These are phyloP conservation scores for Urocitellus parryii DNA, from an alignment of 2,113 vertebrate genomes.

Conservation along the genomic window DNA sequence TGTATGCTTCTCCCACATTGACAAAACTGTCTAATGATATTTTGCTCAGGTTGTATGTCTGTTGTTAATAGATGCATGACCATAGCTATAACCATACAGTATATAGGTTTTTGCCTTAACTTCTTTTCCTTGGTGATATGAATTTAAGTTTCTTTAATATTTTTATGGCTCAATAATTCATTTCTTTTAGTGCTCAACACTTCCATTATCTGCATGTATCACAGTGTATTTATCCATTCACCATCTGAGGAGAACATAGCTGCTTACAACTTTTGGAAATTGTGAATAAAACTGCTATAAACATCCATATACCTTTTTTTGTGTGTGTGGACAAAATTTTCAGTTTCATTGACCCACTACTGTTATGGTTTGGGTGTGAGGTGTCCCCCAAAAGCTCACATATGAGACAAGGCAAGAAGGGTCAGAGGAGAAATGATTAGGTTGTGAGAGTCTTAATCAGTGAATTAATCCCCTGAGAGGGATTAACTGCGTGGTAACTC, in stretches of 20 bases:
- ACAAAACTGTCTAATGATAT: not conserved
- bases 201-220: not conserved
- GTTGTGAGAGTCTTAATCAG: no score
- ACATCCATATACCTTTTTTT: not conserved
- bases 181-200: accelerated
- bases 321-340: not conserved
- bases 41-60: not conserved
- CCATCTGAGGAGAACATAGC: no score
- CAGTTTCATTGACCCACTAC: not conserved
- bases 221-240: not conserved
- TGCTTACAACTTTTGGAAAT: no score
- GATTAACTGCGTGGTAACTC: no score
- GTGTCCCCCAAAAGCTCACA: no score
- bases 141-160: not conserved
- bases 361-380: no score
- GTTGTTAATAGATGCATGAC: not conserved
- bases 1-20: not conserved
- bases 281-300: not conserved
- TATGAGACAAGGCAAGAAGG: no score
- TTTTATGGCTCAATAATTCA: not conserved
- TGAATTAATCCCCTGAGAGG: no score
- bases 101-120: not conserved
- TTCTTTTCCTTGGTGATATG: not conserved
- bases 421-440: no score
- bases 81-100: no score